phyloP scores from a whole-genome alignment of 2,888 invertebrate genomes.

The Netelia virgata region DNA sequence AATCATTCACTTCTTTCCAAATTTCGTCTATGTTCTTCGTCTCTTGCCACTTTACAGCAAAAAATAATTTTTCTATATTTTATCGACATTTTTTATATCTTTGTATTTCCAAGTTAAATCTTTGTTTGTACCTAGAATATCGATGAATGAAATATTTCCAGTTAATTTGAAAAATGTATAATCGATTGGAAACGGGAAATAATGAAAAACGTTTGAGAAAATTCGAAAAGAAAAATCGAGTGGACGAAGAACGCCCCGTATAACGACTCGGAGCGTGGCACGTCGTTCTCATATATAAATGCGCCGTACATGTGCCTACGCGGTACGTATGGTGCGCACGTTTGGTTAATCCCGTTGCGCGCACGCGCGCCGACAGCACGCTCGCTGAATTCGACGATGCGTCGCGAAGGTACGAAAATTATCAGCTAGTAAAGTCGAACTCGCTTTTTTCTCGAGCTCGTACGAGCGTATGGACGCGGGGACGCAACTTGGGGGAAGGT shows the following conservation, averaged over 20 bases:
- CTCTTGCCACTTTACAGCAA: not conserved
- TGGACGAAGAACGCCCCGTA: not conserved
- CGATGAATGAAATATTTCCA: no score
- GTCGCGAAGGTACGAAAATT: slow-evolving; percentile 72
- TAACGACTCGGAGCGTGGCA: slow-evolving; percentile 66
- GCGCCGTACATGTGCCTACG: slow-evolving; percentile 19
- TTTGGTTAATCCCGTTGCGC: slow-evolving; percentile 64
- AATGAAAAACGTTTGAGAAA: no score
- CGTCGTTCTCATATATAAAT: slow-evolving; percentile 53
- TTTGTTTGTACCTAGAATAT: no score
- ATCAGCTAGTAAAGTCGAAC: slow-evolving; percentile 74
- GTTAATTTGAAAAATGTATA: no score
- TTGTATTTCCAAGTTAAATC: no score
- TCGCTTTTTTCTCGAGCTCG: slow-evolving; percentile 69
- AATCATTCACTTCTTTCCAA: not conserved
- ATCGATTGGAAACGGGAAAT: no score
- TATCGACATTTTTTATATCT: no score
- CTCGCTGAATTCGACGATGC: slow-evolving; percentile 34
- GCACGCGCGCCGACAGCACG: slow-evolving; percentile 56
- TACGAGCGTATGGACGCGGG: not conserved
- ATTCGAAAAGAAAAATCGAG: no score
- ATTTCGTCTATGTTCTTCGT: slow-evolving; percentile 6
- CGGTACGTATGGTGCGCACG: slow-evolving; percentile 16
- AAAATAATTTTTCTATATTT: no score
- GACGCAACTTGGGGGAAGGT: not conserved